Evolutionary conservation across 2,797 vertebrate species (phyloP).

Genomic region (Trematomus bernacchii): DNA sequence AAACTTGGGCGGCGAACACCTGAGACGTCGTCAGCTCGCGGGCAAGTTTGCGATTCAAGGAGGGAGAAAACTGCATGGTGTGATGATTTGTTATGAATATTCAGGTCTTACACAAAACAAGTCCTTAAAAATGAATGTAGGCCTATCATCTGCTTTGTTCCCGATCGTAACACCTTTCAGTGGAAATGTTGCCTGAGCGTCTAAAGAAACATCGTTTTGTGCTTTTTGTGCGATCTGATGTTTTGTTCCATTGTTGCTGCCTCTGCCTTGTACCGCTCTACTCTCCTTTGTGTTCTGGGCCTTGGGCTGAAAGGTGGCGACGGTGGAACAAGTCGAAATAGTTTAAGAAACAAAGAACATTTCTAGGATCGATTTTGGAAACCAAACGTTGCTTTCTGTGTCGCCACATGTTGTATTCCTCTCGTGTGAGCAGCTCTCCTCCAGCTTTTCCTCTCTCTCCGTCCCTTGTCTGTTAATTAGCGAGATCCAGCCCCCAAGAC

Average conservation of each 20-base stretch:
- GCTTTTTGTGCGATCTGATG: constrained; percentile 38
- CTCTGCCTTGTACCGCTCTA: constrained; percentile 46
- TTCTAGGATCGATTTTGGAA: constrained; percentile 48
- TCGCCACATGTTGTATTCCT: constrained; percentile 23
- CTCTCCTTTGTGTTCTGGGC: constrained; percentile 41
- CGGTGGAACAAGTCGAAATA: constrained; percentile 65
- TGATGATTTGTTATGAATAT: constrained; percentile 60
- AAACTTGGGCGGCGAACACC: constrained; percentile 6
- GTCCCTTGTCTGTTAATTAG: constrained; percentile 74
- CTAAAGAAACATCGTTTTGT: constrained; percentile 36
- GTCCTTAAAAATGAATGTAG: constrained; percentile 43
- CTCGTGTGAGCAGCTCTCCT: constrained; percentile 44
- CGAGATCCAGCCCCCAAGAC: constrained; percentile 60
- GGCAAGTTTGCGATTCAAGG: constrained; percentile 38
- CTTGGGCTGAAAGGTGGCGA: constrained; percentile 61
- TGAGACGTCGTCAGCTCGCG: constrained; percentile 1
- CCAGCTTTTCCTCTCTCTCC: constrained; percentile 60
- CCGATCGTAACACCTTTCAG: constrained; percentile 58
- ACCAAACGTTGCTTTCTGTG: constrained; percentile 45
- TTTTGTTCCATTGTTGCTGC: constrained; percentile 38
- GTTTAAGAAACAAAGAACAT: constrained; percentile 21
- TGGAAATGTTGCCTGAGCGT: constrained; percentile 42
- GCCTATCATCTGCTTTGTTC: constrained; percentile 42
- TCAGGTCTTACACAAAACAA: constrained; percentile 30
- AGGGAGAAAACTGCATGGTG: constrained; percentile 63